These are phyloP conservation scores for Cyclargus thomasi DNA, from an alignment of 1,140 invertebrate genomes.

Conservation along the genomic window DNA sequence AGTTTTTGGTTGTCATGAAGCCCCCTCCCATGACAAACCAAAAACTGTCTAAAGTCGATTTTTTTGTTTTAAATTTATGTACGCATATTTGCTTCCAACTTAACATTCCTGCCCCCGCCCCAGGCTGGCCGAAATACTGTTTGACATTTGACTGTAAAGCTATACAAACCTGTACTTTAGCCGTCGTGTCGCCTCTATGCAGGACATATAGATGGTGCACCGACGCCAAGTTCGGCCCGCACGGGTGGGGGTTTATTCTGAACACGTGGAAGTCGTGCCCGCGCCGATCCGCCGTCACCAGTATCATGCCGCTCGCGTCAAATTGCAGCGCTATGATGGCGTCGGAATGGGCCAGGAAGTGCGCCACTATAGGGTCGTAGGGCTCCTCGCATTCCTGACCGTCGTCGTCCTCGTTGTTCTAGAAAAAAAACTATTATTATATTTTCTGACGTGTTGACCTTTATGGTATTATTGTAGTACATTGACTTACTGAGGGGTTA, in stretches of 20 bases:
- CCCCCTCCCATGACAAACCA: no score
- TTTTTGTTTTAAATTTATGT: no score
- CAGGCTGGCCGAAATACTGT: no score
- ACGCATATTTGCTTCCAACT: no score
- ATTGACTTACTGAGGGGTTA: no score
- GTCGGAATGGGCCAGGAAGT: slow-evolving; percentile 95
- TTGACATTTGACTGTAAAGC: not conserved
- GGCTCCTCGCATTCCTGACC: slow-evolving; percentile 72
- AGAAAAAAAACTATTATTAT: no score
- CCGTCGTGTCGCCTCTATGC: slow-evolving; percentile 90
- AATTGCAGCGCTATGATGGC: slow-evolving; percentile 94
- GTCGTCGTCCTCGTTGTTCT: slow-evolving; percentile 77
- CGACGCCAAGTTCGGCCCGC: slow-evolving; percentile 88
- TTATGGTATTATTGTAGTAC: no score
- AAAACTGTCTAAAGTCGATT: no score
- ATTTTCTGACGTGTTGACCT: no score
- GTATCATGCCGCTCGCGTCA: slow-evolving; percentile 92
- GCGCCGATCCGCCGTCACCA: slow-evolving; percentile 94
- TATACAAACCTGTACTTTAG: slow-evolving; percentile 80
- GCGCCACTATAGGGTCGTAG: slow-evolving; percentile 87
- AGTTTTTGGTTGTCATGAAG: no score
- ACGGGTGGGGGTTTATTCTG: slow-evolving; percentile 93
- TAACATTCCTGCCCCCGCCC: no score
- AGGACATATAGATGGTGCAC: slow-evolving; percentile 98
- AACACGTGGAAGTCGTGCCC: slow-evolving; percentile 98